These are phyloP conservation scores for Popillia japonica DNA, from an alignment of 1,140 invertebrate species.

Conservation along the genomic window DNA sequence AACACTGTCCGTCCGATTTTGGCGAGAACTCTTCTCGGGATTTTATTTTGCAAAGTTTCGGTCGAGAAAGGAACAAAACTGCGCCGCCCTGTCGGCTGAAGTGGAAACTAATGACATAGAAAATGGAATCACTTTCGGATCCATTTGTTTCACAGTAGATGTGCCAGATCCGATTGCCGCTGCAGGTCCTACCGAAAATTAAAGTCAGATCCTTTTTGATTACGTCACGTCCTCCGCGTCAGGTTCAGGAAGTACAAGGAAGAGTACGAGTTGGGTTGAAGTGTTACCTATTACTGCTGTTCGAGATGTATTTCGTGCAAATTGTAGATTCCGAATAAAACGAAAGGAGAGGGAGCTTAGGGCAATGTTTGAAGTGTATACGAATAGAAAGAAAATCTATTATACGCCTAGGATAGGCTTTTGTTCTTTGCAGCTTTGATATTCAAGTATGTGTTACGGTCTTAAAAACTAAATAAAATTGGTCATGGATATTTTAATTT, in stretches of 20 bases:
- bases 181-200: conserved; percentile 46
- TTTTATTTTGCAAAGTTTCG: conserved; percentile 29
- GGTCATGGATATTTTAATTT: too few species aligned
- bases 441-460: too few species aligned
- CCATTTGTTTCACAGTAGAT: conserved; percentile 51
- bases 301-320: neutral
- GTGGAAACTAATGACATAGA: conserved; percentile 55
- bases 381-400: neutral
- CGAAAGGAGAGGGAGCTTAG: neutral
- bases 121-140: conserved; percentile 55
- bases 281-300: neutral
- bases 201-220: conserved; percentile 42
- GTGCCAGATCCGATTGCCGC: conserved; percentile 41
- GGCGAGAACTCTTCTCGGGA: neutral
- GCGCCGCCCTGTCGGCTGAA: conserved; percentile 42
- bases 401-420: too few species aligned
- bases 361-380: neutral
- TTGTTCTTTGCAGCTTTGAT: too few species aligned
- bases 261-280: neutral
- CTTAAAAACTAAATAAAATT: too few species aligned
- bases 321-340: neutral
- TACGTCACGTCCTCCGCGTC: conserved; percentile 44
- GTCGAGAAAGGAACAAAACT: neutral
- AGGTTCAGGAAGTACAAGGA: conserved; percentile 8
- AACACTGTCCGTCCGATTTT: neutral